These are phyloP conservation scores for Naja naja DNA, from an alignment of 2,113 vertebrate species.

Conservation along the genomic window DNA sequence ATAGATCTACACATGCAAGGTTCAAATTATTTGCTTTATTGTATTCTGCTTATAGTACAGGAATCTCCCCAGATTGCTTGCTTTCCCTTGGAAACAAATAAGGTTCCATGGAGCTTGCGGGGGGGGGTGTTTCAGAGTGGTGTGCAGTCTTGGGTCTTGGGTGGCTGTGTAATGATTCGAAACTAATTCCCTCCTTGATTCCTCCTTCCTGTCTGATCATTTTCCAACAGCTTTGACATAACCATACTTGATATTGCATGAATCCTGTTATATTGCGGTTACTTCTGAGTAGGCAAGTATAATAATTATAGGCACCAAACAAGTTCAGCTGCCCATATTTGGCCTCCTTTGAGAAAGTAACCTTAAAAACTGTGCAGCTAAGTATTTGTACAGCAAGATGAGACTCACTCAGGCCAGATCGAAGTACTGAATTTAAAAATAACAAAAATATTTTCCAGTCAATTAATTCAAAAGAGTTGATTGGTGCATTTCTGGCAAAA, in stretches of 20 bases:
- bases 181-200: background rate
- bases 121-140: background rate
- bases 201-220: background rate
- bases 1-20: background rate
- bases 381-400: background rate
- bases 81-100: background rate
- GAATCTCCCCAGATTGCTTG: background rate
- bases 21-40: background rate
- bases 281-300: background rate
- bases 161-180: background rate
- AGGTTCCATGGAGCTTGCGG: background rate
- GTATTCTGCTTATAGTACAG: background rate
- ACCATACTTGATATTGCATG: background rate
- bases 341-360: background rate
- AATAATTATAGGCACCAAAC: background rate
- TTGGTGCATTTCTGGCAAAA: background rate
- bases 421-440: background rate
- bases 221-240: background rate
- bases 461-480: background rate
- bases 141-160: background rate
- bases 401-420: background rate
- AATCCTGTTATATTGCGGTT: background rate
- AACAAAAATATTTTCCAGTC: background rate
- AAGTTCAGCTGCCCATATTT: background rate
- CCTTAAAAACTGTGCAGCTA: background rate